phyloP scores from a whole-genome alignment of 2,113 vertebrate species.

The Chascanopsetta lugubris region DNA sequence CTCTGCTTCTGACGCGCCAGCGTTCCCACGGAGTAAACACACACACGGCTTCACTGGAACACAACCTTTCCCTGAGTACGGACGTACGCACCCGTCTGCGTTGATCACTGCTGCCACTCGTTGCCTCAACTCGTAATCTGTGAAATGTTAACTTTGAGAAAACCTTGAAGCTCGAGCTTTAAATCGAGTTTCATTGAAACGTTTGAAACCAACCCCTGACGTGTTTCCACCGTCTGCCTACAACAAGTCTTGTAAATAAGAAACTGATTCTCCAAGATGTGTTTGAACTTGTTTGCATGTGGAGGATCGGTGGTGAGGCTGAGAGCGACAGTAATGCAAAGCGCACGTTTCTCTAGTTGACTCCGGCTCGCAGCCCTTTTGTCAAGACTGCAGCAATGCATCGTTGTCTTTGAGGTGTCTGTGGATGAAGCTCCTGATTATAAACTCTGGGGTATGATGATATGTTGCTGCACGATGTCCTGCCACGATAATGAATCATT shows the following conservation, averaged over 20 bases:
- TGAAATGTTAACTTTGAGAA: no score
- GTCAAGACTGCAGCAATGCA: neutral
- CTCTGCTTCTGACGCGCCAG: constrained; percentile 12
- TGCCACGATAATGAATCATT: no score
- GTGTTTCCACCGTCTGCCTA: neutral
- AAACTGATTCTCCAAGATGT: neutral
- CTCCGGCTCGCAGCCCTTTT: neutral
- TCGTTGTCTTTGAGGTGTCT: neutral
- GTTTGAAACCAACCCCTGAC: neutral
- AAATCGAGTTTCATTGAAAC: neutral
- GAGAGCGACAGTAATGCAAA: constrained; percentile 2
- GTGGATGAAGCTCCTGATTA: neutral
- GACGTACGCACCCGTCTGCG: constrained; percentile 20
- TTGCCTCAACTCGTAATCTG: neutral
- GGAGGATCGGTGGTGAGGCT: neutral
- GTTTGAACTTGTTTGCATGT: constrained; percentile 15
- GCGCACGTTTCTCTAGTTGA: constrained; percentile 17
- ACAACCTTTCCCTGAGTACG: constrained; percentile 30
- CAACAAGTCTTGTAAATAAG: neutral
- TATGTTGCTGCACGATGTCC: no score
- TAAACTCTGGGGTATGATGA: no score
- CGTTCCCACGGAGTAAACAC: constrained; percentile 22
- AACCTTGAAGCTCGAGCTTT: no score
- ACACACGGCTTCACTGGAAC: constrained; percentile 31
- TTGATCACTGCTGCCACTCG: constrained; percentile 9